A percentile compares a stretch with the other conserved stretches of the same genome.
phyloP scores from a whole-genome alignment of 2,888 invertebrate species.

The Eupithecia centaureata region DNA sequence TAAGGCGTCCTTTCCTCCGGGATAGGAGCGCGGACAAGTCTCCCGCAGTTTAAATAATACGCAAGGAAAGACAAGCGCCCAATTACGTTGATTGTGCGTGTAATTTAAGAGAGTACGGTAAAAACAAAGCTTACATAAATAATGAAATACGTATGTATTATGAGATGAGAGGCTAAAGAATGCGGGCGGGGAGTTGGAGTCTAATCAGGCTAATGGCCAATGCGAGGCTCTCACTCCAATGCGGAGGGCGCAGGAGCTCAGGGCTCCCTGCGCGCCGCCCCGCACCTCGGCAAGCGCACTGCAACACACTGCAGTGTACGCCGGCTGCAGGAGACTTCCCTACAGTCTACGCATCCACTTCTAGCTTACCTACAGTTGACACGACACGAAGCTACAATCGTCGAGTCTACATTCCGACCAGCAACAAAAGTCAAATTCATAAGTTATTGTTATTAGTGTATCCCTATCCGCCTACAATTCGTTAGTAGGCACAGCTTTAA shows the following conservation, averaged over 20 bases:
- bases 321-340: slow-evolving; percentile 28
- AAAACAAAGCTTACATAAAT: slow-evolving; percentile 80
- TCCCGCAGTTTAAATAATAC: slow-evolving; percentile 21
- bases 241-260: slow-evolving; percentile 71
- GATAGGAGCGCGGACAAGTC: slow-evolving; percentile 5
- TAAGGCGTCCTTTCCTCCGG: slow-evolving; percentile 5
- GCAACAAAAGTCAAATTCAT: no score
- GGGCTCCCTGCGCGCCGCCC: no score
- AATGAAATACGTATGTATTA: slow-evolving; percentile 83
- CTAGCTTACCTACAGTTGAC: neutral
- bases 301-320: slow-evolving; percentile 49
- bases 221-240: slow-evolving; percentile 82
- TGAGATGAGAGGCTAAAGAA: slow-evolving; percentile 82
- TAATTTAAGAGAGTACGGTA: slow-evolving; percentile 72
- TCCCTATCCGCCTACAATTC: slow-evolving; percentile 62
- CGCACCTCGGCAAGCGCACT: no score
- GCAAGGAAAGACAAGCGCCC: slow-evolving; percentile 39
- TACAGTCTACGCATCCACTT: neutral
- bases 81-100: slow-evolving; percentile 66
- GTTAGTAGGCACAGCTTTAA: slow-evolving; percentile 64
- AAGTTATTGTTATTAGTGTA: slow-evolving; percentile 42
- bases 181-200: slow-evolving; percentile 70
- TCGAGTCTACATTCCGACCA: neutral
- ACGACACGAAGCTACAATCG: neutral
- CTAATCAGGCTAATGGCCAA: slow-evolving; percentile 85